Percentiles rank a stretch among this genome's conserved stretches.
phyloP scores from a whole-genome alignment of 2,888 invertebrate species.

The Exocentrus adspersus region DNA sequence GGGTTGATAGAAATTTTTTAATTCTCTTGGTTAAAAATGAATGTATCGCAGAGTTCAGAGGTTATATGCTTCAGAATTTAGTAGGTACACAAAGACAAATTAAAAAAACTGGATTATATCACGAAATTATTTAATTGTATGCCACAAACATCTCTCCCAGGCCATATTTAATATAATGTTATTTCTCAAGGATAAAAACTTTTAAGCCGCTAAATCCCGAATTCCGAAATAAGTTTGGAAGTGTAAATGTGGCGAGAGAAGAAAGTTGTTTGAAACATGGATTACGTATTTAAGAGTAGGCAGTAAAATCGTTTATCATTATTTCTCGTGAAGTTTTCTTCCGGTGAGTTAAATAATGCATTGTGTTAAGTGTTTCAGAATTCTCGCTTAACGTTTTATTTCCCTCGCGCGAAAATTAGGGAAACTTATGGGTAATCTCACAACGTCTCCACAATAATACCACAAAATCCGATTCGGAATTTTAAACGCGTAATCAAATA shows the following conservation, averaged over 20 bases:
- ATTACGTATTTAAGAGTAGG: constrained; percentile 27
- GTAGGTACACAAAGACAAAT: no score
- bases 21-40: no score
- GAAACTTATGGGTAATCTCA: background rate
- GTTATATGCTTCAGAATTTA: no score
- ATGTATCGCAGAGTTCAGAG: no score
- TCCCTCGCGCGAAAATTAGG: background rate
- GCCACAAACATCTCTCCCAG: constrained; percentile 11
- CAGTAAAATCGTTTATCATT: constrained; percentile 27
- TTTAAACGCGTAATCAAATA: background rate
- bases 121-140: constrained; percentile 14
- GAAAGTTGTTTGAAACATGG: constrained; percentile 27
- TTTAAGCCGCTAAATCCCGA: constrained; percentile 21
- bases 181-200: constrained; percentile 22
- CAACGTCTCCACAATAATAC: background rate
- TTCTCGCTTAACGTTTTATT: background rate
- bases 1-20: no score
- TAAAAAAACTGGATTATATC: no score
- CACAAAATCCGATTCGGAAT: background rate
- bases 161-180: constrained; percentile 24
- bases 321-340: constrained; percentile 16
- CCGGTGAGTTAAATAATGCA: constrained; percentile 15
- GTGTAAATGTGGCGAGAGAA: constrained; percentile 23
- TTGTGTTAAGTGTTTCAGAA: constrained; percentile 11
- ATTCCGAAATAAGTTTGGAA: constrained; percentile 26